Conservation (phyloP, 1,140 invertebrate genomes). For the Muscidifurax raptorellus region DNA sequence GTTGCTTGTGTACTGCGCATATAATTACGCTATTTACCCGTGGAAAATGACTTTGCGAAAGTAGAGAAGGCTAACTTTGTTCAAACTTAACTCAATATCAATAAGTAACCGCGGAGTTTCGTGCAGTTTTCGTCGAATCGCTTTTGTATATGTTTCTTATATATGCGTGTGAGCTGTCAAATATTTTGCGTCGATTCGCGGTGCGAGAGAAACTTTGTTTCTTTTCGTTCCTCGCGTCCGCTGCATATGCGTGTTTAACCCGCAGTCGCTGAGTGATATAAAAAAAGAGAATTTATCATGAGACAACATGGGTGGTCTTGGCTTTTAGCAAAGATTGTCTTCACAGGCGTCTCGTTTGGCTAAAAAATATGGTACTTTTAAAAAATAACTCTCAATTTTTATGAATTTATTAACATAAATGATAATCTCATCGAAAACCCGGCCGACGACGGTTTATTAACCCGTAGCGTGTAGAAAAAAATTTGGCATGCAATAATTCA, state of each 20-base stretch:
- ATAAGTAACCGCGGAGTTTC: no score
- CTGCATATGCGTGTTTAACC: not conserved
- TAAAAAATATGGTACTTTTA: not conserved
- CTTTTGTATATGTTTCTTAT: not conserved
- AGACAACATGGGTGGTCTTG: conserved; percentile 33
- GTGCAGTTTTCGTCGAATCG: not conserved
- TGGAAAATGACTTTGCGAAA: not conserved
- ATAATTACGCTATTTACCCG: not conserved
- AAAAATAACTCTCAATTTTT: not conserved
- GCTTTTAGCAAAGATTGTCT: not conserved
- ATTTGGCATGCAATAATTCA: not conserved
- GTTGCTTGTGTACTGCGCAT: no score
- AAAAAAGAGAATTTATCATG: conserved; percentile 39
- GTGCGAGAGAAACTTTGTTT: conserved; percentile 7
- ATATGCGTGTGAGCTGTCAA: not conserved
- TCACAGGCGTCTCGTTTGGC: not conserved
- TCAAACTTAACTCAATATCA: not conserved
- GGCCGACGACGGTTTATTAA: not conserved
- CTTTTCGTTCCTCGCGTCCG: conserved; percentile 7
- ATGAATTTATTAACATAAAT: no score
- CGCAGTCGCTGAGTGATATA: conserved; percentile 7
- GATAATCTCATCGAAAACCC: not conserved
- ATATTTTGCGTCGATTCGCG: conserved; percentile 27
- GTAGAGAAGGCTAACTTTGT: not conserved
- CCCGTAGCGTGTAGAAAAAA: not conserved